phyloP scores from a whole-genome alignment of 2,113 vertebrate genomes.

The Eudorcas thomsonii region DNA sequence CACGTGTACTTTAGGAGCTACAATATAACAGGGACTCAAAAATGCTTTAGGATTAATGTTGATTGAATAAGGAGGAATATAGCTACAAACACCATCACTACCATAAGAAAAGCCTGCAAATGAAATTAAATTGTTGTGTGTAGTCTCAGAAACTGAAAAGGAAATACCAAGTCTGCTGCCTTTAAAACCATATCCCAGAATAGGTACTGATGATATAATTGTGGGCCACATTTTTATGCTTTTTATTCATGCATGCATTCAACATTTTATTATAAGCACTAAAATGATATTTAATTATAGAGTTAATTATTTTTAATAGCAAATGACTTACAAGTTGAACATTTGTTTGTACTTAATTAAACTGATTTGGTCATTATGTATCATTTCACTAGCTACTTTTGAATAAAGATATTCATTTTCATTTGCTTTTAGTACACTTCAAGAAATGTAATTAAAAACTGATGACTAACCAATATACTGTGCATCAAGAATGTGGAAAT shows the following conservation, averaged over 20 bases:
- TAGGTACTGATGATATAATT: neutral
- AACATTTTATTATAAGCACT: slow-evolving; percentile 8
- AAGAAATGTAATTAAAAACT: slow-evolving; percentile 57
- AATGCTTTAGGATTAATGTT: neutral
- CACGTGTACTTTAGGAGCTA: neutral
- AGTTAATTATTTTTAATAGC: neutral
- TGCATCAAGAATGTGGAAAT: neutral
- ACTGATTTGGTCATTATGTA: slow-evolving; percentile 37
- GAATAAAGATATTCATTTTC: slow-evolving; percentile 35
- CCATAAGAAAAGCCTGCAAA: neutral
- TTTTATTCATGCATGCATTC: slow-evolving; percentile 2
- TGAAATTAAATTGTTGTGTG: neutral
- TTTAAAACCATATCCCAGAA: neutral
- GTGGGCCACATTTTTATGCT: neutral
- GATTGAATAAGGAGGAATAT: neutral
- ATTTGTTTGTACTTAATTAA: slow-evolving; percentile 28
- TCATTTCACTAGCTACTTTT: slow-evolving; percentile 41
- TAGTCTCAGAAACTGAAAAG: neutral
- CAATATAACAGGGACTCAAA: neutral
- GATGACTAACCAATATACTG: slow-evolving; percentile 6
- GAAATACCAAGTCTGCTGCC: neutral
- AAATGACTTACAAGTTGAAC: slow-evolving; percentile 16
- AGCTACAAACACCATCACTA: fast-evolving
- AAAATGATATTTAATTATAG: slow-evolving; percentile 26
- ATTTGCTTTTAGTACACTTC: slow-evolving; percentile 33